Percentiles rank a stretch among this genome's conserved stretches.
Conservation (phyloP, 2,888 invertebrate genomes). For the Patella depressa region DNA sequence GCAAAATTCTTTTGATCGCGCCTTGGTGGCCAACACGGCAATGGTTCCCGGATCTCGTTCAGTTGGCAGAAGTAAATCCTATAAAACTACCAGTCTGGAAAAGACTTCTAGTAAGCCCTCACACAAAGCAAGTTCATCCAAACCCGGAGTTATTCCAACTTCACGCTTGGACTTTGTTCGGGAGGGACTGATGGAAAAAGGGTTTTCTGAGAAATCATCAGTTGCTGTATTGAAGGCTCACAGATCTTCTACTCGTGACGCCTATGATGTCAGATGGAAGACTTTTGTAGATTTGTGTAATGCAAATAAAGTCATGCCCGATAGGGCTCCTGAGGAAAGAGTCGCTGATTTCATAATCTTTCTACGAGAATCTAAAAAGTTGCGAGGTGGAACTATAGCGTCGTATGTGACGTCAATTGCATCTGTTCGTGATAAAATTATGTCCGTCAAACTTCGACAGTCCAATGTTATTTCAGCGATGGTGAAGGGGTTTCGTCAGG, state of each 20-base stretch:
- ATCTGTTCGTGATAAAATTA: not conserved
- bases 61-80: not conserved
- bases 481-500: not conserved
- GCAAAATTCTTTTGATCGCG: too few relatives aligned
- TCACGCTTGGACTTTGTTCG: slow-evolving; percentile 6
- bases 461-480: not conserved
- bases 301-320: not conserved
- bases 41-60: not conserved
- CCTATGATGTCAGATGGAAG: slow-evolving; percentile 1
- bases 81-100: slow-evolving; percentile 11
- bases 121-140: not conserved
- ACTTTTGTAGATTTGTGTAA: not conserved
- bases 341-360: slow-evolving; percentile 6
- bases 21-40: too few relatives aligned
- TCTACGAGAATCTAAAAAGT: not conserved
- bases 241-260: slow-evolving; percentile 1
- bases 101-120: slow-evolving; percentile 1
- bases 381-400: slow-evolving; percentile 5
- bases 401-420: too few relatives aligned
- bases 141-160: not conserved
- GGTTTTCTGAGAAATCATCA: slow-evolving; percentile 12
- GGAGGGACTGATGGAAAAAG: not conserved
- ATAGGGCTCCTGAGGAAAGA: not conserved
- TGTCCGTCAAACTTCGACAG: not conserved
- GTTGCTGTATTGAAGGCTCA: slow-evolving; percentile 1